Evolutionary conservation across 2,888 invertebrate species (phyloP).

Genomic region (Hartigia nigra): DNA sequence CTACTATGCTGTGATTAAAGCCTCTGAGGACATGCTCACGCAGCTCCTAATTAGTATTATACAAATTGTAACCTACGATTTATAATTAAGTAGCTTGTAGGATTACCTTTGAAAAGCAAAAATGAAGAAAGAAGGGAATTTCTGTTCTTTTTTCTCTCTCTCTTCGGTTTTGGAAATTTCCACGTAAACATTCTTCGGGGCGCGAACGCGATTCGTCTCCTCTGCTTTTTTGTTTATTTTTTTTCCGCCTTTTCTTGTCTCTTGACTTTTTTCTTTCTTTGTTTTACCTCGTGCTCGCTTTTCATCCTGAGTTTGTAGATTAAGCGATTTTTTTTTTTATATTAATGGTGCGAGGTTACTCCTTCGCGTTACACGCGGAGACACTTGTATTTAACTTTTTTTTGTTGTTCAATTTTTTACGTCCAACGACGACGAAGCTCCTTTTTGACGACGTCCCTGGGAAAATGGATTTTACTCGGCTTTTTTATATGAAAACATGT

Average conservation of each 20-base stretch:
- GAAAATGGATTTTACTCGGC: not conserved
- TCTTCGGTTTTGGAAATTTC: slow-evolving; percentile 2
- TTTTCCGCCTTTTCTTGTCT: not conserved
- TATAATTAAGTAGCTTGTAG: slow-evolving; percentile 22
- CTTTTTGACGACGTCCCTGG: not conserved
- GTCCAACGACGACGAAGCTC: not conserved
- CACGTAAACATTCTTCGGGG: not conserved
- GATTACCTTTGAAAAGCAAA: slow-evolving; percentile 11
- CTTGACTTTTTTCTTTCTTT: not conserved
- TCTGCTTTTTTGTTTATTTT: slow-evolving; percentile 7
- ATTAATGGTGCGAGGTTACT: not conserved
- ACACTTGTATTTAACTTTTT: not conserved
- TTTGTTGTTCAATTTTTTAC: not conserved
- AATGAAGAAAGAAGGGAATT: not conserved
- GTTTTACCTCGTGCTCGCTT: not conserved
- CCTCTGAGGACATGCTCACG: slow-evolving; percentile 61
- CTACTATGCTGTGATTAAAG: slow-evolving; percentile 63
- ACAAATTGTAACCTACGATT: slow-evolving; percentile 14
- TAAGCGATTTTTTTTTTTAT: not conserved
- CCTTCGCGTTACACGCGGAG: not conserved
- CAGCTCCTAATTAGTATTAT: slow-evolving; percentile 55
- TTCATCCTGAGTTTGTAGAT: not conserved
- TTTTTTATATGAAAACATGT: slow-evolving; percentile 34
- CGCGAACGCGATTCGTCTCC: not conserved
- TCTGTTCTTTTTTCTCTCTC: not conserved